Conservation (phyloP, 2,797 vertebrate species). For the Sarcoramphus papa region DNA sequence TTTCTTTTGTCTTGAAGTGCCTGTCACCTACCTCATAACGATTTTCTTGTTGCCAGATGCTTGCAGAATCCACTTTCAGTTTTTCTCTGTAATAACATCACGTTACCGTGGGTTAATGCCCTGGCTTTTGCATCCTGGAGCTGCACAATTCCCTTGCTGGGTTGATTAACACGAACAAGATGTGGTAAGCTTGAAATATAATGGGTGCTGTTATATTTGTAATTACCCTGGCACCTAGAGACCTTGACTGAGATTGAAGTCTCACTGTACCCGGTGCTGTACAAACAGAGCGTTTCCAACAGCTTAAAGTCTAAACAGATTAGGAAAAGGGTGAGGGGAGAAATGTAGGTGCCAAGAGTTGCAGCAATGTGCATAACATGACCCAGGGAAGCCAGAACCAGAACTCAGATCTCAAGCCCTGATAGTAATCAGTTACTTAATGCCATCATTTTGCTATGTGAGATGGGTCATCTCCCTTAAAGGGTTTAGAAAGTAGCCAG, state of each 20-base stretch:
- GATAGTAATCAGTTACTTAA: background rate
- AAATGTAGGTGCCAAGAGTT: background rate
- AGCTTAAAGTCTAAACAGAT: constrained; percentile 5
- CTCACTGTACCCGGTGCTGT: background rate
- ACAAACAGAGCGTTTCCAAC: background rate
- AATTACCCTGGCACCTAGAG: background rate
- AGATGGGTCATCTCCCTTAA: constrained; percentile 37
- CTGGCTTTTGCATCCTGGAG: background rate
- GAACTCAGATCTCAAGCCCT: background rate
- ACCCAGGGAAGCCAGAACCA: background rate
- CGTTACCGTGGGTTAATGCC: background rate
- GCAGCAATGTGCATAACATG: background rate
- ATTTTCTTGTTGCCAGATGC: background rate
- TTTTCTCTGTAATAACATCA: background rate
- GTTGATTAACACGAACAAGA: background rate
- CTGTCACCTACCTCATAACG: background rate
- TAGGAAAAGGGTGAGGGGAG: background rate
- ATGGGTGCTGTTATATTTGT: background rate
- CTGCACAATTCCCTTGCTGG: background rate
- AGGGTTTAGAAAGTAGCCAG: constrained; percentile 49
- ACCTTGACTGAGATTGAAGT: background rate
- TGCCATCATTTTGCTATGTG: constrained; percentile 22
- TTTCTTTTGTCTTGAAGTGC: background rate
- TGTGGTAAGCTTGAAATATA: background rate
- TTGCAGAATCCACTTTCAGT: background rate